Percentiles rank a stretch among this genome's conserved stretches.
Conservation (phyloP, 2,888 invertebrate genomes). For the Chrysomela aeneicollis region DNA sequence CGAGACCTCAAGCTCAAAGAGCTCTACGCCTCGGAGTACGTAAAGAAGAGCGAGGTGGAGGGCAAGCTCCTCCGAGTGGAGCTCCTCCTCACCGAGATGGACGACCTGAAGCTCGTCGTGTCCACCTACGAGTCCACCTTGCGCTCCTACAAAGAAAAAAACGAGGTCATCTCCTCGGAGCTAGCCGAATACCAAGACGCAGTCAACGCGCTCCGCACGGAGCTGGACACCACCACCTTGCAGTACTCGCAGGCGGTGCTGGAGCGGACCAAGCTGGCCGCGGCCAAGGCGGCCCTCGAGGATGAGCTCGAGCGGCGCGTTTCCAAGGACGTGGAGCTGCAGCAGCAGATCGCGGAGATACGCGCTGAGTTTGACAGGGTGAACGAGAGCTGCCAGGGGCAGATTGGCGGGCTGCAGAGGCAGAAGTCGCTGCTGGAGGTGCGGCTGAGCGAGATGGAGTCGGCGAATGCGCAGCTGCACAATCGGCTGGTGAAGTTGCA, state of each 20-base stretch:
- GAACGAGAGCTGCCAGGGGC: slow-evolving; percentile 49
- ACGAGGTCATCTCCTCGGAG: slow-evolving; percentile 50
- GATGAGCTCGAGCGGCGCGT: slow-evolving; percentile 66
- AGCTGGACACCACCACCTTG: slow-evolving; percentile 76
- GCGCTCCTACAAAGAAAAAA: slow-evolving; percentile 48
- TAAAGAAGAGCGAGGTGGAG: slow-evolving; percentile 67
- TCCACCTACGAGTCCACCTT: slow-evolving; percentile 61
- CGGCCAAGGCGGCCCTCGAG: slow-evolving; percentile 74
- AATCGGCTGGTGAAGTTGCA: slow-evolving; percentile 55
- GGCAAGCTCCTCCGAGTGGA: slow-evolving; percentile 63
- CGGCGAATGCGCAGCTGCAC: slow-evolving; percentile 57
- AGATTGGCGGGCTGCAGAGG: slow-evolving; percentile 53
- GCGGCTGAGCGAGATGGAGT: slow-evolving; percentile 59
- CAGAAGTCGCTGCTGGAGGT: slow-evolving; percentile 63
- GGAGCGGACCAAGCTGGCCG: slow-evolving; percentile 76
- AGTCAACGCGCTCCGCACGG: slow-evolving; percentile 67
- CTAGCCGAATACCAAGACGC: slow-evolving; percentile 61
- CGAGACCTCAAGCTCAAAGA: slow-evolving; percentile 44
- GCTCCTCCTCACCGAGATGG: slow-evolving; percentile 61
- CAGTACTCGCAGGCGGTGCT: slow-evolving; percentile 77
- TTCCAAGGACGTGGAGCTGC: slow-evolving; percentile 63
- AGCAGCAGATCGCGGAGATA: slow-evolving; percentile 54
- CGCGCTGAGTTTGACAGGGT: slow-evolving; percentile 54
- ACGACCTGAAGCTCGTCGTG: slow-evolving; percentile 59
- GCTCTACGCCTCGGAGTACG: slow-evolving; percentile 64